Evolutionary conservation across 2,888 invertebrate species (phyloP), one percentile per base, ranked within the genome.

Genomic region (Trichopria drosophilae): DNA sequence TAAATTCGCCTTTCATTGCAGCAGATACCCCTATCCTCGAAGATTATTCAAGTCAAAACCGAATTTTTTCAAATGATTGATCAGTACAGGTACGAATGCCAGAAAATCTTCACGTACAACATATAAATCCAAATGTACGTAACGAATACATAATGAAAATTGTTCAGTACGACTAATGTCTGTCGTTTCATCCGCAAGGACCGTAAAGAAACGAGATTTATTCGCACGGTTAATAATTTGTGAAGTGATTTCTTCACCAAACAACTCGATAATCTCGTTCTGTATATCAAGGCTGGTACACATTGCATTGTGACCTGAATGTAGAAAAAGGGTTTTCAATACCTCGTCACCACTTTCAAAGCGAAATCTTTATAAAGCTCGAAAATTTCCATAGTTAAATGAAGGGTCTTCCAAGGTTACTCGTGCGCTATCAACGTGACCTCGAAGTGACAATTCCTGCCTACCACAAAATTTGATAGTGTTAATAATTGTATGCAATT

Each of bases 151-250:
- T n/a, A n/a, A n/a, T n/a, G n/a, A n/a, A n/a, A n/a, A n/a, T 9
- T 35, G 35, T n/a, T 35, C 41, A n/a, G 31, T 41, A 3, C 41
- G 9, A 20, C 31, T 28, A n/a, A 28, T 28, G 20, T 41, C 41
- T 9, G 41, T 41, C 1, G 41, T 41, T 41, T 41, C 28, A 29
- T 41, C 41, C n/a, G 41, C 41, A 5, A 41, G 15, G 3, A 41
- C 28, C 10, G 29, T 4, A 10, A 41, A 41, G 18, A 4, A 41
- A 10, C 18, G 28, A 6, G 41, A 41, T 41, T 41, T 35, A 35
- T 35, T 18, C 6, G 18, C 35, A 3, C 35, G 18, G n/a, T 24
- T 28, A 7, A n/a, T n/a, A n/a, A n/a, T n/a, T n/a, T n/a, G n/a
- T n/a, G n/a, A n/a, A n/a, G n/a, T n/a, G n/a, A n/a, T n/a, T n/a